Percentiles rank a stretch among this genome's conserved stretches.
These are phyloP conservation scores for Porites australiensis DNA, from an alignment of 64 coral and sea anemone species.

Conservation along the genomic window DNA sequence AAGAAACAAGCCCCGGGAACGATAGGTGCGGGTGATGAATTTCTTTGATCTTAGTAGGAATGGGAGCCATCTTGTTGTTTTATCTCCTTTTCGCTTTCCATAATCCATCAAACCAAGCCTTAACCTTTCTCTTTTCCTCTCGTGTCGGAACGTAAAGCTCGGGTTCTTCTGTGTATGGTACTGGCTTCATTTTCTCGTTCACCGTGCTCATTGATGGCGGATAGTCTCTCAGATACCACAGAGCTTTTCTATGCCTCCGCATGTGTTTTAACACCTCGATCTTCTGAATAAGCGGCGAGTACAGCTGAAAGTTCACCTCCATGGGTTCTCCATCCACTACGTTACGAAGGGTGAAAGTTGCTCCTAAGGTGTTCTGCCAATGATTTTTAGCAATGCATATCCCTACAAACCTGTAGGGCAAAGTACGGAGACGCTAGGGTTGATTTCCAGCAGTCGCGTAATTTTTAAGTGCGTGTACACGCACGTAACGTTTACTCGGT, in stretches of 20 bases:
- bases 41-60: no score
- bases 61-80: neutral
- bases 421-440: no score
- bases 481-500: no score
- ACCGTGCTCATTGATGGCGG: constrained; percentile 89
- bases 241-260: constrained; percentile 61
- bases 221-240: constrained; percentile 96
- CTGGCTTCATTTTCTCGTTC: constrained; percentile 89
- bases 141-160: constrained; percentile 75
- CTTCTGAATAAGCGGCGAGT: constrained; percentile 93
- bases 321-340: constrained; percentile 96
- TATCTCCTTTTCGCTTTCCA: constrained; percentile 76
- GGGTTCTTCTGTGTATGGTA: constrained; percentile 85
- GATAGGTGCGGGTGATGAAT: no score
- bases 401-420: constrained; percentile 80
- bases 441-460: no score
- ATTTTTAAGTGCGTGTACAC: no score
- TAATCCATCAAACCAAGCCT: constrained; percentile 91
- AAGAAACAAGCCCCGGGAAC: no score
- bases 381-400: constrained; percentile 96
- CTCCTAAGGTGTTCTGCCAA: constrained; percentile 96
- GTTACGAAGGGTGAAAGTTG: constrained; percentile 94
- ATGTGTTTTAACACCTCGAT: constrained; percentile 92
- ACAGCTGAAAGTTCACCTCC: constrained; percentile 95
- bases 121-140: constrained; percentile 82